phyloP scores from a whole-genome alignment of 1,140 invertebrate genomes.

The Habropoda laboriosa region DNA sequence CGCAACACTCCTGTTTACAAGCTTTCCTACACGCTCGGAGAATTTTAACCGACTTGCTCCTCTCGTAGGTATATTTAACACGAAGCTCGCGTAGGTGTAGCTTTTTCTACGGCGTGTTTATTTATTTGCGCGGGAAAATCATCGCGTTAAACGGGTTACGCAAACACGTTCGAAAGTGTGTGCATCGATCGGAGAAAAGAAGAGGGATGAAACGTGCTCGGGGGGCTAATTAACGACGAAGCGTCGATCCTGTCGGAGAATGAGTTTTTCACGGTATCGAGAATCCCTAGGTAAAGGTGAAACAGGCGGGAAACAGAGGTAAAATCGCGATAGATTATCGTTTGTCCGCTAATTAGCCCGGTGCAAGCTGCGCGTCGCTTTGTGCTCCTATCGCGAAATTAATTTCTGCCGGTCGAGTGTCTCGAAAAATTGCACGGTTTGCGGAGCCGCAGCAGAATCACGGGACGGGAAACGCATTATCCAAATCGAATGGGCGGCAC shows the following conservation, averaged over 20 bases:
- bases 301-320: not conserved
- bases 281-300: not conserved
- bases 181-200: not conserved
- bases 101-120: not conserved
- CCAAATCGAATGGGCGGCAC: conserved; percentile 24
- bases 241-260: no score
- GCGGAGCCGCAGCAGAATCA: not conserved
- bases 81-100: not conserved
- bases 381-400: conserved; percentile 18
- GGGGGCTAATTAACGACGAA: not conserved
- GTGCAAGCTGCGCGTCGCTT: not conserved
- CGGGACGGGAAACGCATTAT: conserved; percentile 16
- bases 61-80: not conserved
- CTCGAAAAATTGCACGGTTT: conserved; percentile 21
- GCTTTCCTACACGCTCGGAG: conserved; percentile 25
- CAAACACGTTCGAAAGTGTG: not conserved
- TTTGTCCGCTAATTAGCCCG: conserved; percentile 23
- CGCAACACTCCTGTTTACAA: conserved; percentile 44
- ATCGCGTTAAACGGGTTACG: no score
- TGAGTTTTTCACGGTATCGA: not conserved
- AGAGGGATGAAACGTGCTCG: not conserved
- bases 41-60: conserved; percentile 24
- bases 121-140: not conserved
- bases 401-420: conserved; percentile 24
- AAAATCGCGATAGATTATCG: conserved; percentile 8